A percentile compares a stretch with the other conserved stretches of the same genome.
phyloP scores from a whole-genome alignment of 2,888 invertebrate species.

The Carpatolechia fugitivella region DNA sequence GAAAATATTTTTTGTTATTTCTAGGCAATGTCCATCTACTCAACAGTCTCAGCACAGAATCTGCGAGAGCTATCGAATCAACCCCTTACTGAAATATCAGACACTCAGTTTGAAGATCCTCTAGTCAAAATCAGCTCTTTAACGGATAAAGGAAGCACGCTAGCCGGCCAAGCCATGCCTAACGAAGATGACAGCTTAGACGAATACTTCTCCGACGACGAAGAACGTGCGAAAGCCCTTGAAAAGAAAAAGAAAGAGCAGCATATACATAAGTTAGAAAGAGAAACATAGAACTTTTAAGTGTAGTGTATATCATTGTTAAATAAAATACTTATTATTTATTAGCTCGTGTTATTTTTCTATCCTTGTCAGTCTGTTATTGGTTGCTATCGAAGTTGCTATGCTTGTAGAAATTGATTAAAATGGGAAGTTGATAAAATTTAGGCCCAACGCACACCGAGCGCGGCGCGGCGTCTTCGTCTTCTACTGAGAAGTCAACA shows the following conservation, averaged over 20 bases:
- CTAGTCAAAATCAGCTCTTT: slow-evolving; percentile 54
- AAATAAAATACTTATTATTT: slow-evolving; percentile 37
- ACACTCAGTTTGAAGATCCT: slow-evolving; percentile 48
- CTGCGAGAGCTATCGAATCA: slow-evolving; percentile 30
- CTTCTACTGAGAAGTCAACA: too few species aligned
- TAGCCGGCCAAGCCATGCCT: slow-evolving; percentile 53
- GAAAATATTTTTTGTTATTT: slow-evolving; percentile 30
- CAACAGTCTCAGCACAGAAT: slow-evolving; percentile 71
- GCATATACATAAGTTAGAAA: slow-evolving; percentile 51
- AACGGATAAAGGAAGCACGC: slow-evolving; percentile 54
- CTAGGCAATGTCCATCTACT: slow-evolving; percentile 82
- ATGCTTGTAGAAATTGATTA: too few species aligned
- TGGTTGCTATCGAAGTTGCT: too few species aligned
- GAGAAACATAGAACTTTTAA: slow-evolving; percentile 55
- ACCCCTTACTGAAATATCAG: slow-evolving; percentile 38
- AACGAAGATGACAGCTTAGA: slow-evolving; percentile 58
- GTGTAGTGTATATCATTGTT: slow-evolving; percentile 40
- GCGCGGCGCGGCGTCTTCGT: too few species aligned
- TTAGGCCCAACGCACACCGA: too few species aligned
- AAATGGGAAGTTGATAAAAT: too few species aligned
- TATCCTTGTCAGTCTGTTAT: too few species aligned
- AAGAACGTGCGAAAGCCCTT: slow-evolving; percentile 66
- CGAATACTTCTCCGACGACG: slow-evolving; percentile 75
- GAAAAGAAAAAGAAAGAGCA: slow-evolving; percentile 59
- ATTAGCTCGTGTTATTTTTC: slow-evolving; percentile 10